These are phyloP conservation scores for Eupelmus urozonus DNA, from an alignment of 2,888 invertebrate species.

Conservation along the genomic window DNA sequence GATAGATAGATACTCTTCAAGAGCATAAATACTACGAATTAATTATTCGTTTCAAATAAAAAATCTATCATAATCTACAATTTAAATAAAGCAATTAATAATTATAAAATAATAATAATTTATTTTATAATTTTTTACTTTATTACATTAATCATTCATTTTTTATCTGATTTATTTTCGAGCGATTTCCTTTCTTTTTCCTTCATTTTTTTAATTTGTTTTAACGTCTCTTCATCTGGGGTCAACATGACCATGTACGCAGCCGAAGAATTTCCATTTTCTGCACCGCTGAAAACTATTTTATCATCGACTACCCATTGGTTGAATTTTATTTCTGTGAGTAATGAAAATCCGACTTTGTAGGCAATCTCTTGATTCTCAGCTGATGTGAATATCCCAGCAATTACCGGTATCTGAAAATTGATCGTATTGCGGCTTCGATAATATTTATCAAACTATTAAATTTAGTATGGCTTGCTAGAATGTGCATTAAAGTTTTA, in stretches of 20 bases:
- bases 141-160: background rate
- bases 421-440: too few species aligned
- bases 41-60: too few species aligned
- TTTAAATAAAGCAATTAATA: conserved; percentile 5
- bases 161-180: background rate
- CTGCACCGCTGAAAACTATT: conserved; percentile 78
- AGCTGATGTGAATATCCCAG: conserved; percentile 69
- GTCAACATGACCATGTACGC: conserved; percentile 68
- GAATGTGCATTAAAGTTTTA: too few species aligned
- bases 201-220: background rate
- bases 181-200: conserved; percentile 2
- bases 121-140: background rate
- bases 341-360: conserved; percentile 62
- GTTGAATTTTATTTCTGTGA: conserved; percentile 76
- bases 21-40: too few species aligned
- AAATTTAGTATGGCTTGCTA: too few species aligned
- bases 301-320: conserved; percentile 76
- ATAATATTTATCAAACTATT: too few species aligned
- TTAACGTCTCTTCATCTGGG: conserved; percentile 36
- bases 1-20: too few species aligned
- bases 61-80: too few species aligned
- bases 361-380: conserved; percentile 63
- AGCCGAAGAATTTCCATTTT: conserved; percentile 78
- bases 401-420: conserved; percentile 35
- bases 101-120: background rate